Percentiles rank a stretch among this genome's conserved stretches.
These are phyloP conservation scores for Ophthalmolycus amberensis DNA, from an alignment of 2,113 vertebrate genomes.

Conservation along the genomic window DNA sequence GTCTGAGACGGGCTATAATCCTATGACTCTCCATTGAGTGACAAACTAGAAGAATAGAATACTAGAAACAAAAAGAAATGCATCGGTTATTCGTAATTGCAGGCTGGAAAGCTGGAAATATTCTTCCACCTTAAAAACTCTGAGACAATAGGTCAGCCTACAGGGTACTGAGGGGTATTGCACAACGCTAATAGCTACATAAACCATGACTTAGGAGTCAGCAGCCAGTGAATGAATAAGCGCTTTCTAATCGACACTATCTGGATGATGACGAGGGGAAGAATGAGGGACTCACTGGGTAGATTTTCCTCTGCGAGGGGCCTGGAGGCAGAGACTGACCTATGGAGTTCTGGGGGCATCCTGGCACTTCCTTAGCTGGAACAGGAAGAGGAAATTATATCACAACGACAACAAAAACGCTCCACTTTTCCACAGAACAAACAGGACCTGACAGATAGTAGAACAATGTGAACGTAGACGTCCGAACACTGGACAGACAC, in stretches of 20 bases:
- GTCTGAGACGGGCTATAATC: background rate
- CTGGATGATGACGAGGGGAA: background rate
- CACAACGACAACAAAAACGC: conserved; percentile 51
- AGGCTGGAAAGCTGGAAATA: background rate
- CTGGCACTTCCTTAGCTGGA: conserved; percentile 85
- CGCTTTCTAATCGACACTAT: background rate
- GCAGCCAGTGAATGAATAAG: conserved; percentile 30
- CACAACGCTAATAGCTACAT: background rate
- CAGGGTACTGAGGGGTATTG: background rate
- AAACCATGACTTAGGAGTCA: conserved; percentile 21
- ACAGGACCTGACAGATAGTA: conserved; percentile 15
- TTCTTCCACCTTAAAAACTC: conserved; percentile 10
- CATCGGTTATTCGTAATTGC: background rate
- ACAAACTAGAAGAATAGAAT: background rate
- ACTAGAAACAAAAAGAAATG: background rate
- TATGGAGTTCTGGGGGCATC: conserved; percentile 84
- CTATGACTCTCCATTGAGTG: background rate
- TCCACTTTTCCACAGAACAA: conserved; percentile 45
- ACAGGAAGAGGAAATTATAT: conserved; percentile 77
- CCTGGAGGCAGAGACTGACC: conserved; percentile 88
- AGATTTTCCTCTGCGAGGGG: conserved; percentile 92
- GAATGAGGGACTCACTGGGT: conserved; percentile 84
- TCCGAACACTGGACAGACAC: background rate
- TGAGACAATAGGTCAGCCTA: conserved; percentile 18
- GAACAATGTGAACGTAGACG: background rate